phyloP scores from a whole-genome alignment of 2,113 vertebrate genomes.

The Platysternon megacephalum region DNA sequence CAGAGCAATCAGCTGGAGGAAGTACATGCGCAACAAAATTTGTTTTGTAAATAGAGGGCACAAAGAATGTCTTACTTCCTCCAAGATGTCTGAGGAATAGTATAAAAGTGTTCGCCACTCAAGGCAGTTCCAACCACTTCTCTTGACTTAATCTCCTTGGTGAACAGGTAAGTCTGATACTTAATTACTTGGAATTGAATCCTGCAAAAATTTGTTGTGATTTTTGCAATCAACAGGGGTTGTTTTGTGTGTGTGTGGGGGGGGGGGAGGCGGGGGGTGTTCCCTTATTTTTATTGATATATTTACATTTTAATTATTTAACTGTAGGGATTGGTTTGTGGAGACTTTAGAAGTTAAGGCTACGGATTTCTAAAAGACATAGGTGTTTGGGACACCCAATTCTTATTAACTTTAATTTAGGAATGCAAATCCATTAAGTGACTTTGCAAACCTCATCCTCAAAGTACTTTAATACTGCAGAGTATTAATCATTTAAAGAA shows the following conservation, averaged over 20 bases:
- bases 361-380: not conserved
- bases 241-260: too few species aligned
- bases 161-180: not conserved
- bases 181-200: not conserved
- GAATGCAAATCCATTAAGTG: not conserved
- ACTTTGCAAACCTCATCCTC: not conserved
- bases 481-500: not conserved
- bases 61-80: not conserved
- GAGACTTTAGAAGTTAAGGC: not conserved
- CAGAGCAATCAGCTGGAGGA: not conserved
- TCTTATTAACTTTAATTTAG: not conserved
- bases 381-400: not conserved
- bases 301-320: not conserved
- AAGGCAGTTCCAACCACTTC: not conserved
- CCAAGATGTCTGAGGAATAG: not conserved
- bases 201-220: not conserved
- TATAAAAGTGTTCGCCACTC: not conserved
- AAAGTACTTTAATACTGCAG: not conserved
- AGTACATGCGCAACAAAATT: not conserved
- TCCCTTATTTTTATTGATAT: not conserved
- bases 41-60: not conserved
- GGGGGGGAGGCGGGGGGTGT: too few species aligned
- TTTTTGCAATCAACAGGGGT: not conserved
- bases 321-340: not conserved
- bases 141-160: not conserved